Evolutionary conservation across 92 coral and sea anemone species (phyloP), one percentile per base, ranked within the genome.

Genomic region (Zoanthus sansibaricus): DNA sequence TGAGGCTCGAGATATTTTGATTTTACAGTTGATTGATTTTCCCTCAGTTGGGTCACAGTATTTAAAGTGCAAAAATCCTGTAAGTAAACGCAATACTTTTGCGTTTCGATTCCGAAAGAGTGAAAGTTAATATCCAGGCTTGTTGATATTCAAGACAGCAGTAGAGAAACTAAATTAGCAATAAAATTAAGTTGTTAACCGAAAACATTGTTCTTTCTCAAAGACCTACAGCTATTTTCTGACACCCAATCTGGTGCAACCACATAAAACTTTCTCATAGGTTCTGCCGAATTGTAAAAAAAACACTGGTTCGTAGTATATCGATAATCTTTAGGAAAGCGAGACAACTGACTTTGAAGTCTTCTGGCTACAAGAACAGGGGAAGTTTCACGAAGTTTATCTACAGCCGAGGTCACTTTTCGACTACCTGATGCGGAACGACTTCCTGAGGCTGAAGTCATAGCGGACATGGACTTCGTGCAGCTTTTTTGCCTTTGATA

Each of bases 221-320:
- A 83, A 58, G 21, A 78, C 59, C 82, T 67, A 45, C 83, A 72
- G 77, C 70, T 86, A 21, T 90, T 91, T 79, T 94, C 98, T 9
- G 98, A 94, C 0, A 93, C 96, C 98, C 98, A 94, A 78, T 94
- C 98, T 18, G 98, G 98, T 30, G 94, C 92, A 32, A 94, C 87
- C 7, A 94, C 95, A 71, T 93, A 94, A 74, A 93, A 94, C 37
- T 94, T 76, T 64, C 92, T 89, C 1, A 84, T 84, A 7, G 96
- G 79, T 72, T 94, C 94, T 67, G 87, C 90, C 20, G 96, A 87
- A 3, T 94, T 93, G 47, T 87, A 94, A 78, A 94, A 94, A 44
- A 94, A 93, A 71, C 98, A 93, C 90, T 94, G 98, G 86, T 94
- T 93, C 70, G 93, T 95, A 51, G 91, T 89, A 68, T 88, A 94